These are phyloP conservation scores for Tragelaphus scriptus DNA, from an alignment of 2,113 vertebrate species.

Conservation along the genomic window DNA sequence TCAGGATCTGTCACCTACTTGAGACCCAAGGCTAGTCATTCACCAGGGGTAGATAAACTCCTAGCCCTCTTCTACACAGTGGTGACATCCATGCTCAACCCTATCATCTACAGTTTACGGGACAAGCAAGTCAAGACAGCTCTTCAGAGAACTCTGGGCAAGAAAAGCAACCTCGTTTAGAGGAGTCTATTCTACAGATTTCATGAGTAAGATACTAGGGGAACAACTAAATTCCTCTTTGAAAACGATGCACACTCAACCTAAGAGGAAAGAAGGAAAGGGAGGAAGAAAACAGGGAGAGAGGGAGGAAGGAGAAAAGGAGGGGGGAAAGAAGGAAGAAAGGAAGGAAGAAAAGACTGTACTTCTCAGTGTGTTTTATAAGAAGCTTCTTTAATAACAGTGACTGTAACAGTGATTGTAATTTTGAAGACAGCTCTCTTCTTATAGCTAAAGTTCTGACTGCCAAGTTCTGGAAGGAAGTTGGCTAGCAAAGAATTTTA, in stretches of 20 bases:
- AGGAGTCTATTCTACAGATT: not conserved
- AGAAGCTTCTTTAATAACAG: not conserved
- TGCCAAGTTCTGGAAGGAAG: not conserved
- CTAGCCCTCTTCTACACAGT: conserved; percentile 42
- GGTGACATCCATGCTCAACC: conserved; percentile 42
- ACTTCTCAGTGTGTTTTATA: not conserved
- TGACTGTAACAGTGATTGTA: not conserved
- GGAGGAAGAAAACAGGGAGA: not conserved
- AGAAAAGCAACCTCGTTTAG: not conserved
- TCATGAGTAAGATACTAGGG: not conserved
- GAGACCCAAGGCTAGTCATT: conserved; percentile 39
- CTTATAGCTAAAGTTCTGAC: not conserved
- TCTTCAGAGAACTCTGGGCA: not conserved
- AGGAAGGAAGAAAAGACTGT: not conserved
- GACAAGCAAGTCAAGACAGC: conserved; percentile 49
- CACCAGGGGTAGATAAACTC: conserved; percentile 4
- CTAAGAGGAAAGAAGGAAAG: not conserved
- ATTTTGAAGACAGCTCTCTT: not conserved
- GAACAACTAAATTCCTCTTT: not conserved
- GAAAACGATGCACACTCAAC: not conserved
- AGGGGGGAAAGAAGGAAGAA: not conserved
- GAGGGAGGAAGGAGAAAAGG: not conserved
- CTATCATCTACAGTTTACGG: conserved; percentile 43
- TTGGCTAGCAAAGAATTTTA: not conserved
- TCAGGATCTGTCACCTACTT: conserved; percentile 44